Base-by-base conservation (phyloP, 2,888 invertebrate genomes). In the Panzeria rudis region DNA sequence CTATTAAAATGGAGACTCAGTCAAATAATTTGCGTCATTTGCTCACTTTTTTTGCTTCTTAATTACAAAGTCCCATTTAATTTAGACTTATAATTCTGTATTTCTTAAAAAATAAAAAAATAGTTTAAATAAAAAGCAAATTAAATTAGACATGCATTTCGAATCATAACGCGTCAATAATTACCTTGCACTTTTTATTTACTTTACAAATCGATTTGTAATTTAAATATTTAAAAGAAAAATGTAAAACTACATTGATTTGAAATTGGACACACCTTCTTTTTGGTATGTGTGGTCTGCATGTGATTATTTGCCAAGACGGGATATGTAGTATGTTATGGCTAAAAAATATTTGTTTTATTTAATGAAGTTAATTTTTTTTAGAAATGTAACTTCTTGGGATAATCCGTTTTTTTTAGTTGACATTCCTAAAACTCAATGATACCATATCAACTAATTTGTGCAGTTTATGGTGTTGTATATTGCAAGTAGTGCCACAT, bases 101-200 rank as follows among this genome's bases (percentile, higher is more conserved):
- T 59, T 73, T 38, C n/a, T 38, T 38, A 61, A 47, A n/a, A 59
- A 72, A 32, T 32, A 56, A 35, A 38, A 38, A 38, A 11, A 38
- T 38, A 38, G 1, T 38, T 38, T 32, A 66, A 76, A 35, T n/a
- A 15, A 61, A 44, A 52, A 38, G 17, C 13, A 73, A 66, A 64
- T 52, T 3, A 47, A 50, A 64, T 82, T 56, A 64, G 29, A 17
- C 64, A 25, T 11, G 52, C 71, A 41, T 52, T 77, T 7, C 32
- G n/a, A 61, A 66, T 5, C 29, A 44, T 35, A 77, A 59, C 17
- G 66, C 82, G 69, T 82, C 69, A 76, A 71, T 44, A 71, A 71
- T 82, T 82, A 64, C 62, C 82, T 82, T 69, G 69, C 62, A 71
- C 15, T 54, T 69, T 81, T 62, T 41, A 38, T 35, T 47, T 50